A percentile compares a stretch with the other conserved stretches of the same genome.
Evolutionary conservation across 2,797 vertebrate species (phyloP).

Genomic region (Sebastes steindachneri): DNA sequence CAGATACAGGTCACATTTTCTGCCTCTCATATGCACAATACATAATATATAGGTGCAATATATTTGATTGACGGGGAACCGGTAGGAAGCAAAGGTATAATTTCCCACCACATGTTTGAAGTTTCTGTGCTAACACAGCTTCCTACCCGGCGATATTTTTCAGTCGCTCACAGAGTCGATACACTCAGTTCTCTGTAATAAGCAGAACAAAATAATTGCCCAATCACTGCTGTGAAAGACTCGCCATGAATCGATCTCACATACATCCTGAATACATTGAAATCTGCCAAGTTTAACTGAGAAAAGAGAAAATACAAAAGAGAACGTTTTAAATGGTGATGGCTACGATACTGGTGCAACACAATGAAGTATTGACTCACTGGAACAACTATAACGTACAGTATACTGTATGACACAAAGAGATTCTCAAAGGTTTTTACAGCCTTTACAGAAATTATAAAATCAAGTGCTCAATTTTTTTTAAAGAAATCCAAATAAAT

Average conservation of each 20-base stretch:
- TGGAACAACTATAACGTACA: not conserved
- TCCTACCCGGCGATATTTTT: not conserved
- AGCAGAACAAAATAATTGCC: not conserved
- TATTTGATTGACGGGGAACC: not conserved
- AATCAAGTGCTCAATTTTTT: not conserved
- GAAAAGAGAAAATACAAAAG: not conserved
- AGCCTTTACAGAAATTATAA: not conserved
- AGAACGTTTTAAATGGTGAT: not conserved
- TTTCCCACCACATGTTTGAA: constrained; percentile 13
- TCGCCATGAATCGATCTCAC: not conserved
- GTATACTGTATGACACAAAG: not conserved
- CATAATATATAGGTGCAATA: not conserved
- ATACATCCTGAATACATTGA: not conserved
- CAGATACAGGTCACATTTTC: not conserved
- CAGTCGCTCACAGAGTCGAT: not conserved
- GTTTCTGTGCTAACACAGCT: not conserved
- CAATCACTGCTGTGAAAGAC: not conserved
- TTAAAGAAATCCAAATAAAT: not conserved
- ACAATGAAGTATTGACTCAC: not conserved
- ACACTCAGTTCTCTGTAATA: not conserved
- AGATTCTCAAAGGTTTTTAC: not conserved
- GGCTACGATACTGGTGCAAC: not conserved
- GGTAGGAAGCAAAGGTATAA: constrained; percentile 8
- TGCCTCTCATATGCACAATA: not conserved
- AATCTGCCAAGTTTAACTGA: not conserved